A percentile compares a stretch with the other conserved stretches of the same genome.
Conservation (phyloP, 2,113 vertebrate species). For the Hipposideros armiger region DNA sequence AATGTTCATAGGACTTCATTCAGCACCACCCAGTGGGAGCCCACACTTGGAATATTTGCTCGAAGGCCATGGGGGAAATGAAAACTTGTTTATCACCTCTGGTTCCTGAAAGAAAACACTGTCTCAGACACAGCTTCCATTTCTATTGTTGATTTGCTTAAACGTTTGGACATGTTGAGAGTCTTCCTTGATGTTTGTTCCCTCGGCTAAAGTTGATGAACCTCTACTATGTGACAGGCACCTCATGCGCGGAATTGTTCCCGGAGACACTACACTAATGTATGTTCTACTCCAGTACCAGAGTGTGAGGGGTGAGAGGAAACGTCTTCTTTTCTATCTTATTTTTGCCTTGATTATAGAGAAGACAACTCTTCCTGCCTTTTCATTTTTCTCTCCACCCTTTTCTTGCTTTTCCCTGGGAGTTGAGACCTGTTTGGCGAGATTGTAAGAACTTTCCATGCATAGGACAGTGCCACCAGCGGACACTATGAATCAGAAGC, state of each 20-base stretch:
- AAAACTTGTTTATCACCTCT: neutral
- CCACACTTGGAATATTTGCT: conserved; percentile 53
- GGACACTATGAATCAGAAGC: neutral
- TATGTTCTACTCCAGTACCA: no score
- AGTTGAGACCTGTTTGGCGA: neutral
- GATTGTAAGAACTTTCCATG: neutral
- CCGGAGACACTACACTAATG: neutral
- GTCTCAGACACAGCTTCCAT: neutral
- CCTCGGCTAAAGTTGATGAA: neutral
- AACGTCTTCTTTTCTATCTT: neutral
- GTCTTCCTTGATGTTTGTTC: conserved; percentile 41
- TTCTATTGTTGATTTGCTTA: conserved; percentile 38
- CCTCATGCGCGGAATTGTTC: neutral
- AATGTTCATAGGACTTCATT: conserved; percentile 50
- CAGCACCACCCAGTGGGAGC: conserved; percentile 16
- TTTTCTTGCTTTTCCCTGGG: conserved; percentile 18
- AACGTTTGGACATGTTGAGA: neutral
- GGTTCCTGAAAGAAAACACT: neutral
- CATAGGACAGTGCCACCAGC: neutral
- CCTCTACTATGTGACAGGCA: neutral
- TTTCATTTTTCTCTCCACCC: neutral
- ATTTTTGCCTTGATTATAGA: neutral
- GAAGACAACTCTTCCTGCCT: neutral
- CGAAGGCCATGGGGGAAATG: conserved; percentile 15
- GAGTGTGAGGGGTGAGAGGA: neutral